These are phyloP conservation scores for Cotesia glomerata DNA, from an alignment of 1,140 invertebrate species.

Conservation along the genomic window DNA sequence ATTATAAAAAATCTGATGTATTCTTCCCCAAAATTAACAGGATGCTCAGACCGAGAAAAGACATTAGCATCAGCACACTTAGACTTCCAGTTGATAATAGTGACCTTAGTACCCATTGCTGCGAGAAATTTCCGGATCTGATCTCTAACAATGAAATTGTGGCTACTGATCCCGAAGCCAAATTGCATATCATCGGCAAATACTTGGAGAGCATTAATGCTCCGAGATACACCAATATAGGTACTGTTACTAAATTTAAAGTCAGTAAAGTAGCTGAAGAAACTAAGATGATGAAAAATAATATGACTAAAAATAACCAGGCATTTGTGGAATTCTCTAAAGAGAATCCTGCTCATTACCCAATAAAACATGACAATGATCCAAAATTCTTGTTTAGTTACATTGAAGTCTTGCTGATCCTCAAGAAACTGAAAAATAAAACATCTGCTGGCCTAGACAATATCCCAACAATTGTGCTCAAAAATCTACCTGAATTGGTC, in stretches of 20 bases:
- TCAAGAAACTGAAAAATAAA: conserved; percentile 9
- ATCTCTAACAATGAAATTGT: background rate
- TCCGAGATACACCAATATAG: conserved; percentile 8
- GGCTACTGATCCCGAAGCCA: background rate
- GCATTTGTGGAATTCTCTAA: background rate
- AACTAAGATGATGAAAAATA: background rate
- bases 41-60: background rate
- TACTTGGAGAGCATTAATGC: conserved; percentile 2
- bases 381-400: background rate
- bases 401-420: background rate
- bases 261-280: background rate
- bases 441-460: conserved; percentile 13
- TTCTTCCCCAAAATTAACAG: conserved; percentile 23
- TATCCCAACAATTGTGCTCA: background rate
- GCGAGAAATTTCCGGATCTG: no score
- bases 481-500: background rate
- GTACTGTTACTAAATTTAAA: background rate
- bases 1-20: conserved; percentile 3
- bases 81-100: background rate
- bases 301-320: background rate
- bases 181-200: conserved; percentile 12
- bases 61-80: background rate
- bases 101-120: background rate
- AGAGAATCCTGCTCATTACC: background rate
- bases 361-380: background rate